Percentiles rank a stretch among this genome's conserved stretches.
Evolutionary conservation across 2,888 invertebrate genomes (phyloP).

Genomic region (Heliconius erato): DNA sequence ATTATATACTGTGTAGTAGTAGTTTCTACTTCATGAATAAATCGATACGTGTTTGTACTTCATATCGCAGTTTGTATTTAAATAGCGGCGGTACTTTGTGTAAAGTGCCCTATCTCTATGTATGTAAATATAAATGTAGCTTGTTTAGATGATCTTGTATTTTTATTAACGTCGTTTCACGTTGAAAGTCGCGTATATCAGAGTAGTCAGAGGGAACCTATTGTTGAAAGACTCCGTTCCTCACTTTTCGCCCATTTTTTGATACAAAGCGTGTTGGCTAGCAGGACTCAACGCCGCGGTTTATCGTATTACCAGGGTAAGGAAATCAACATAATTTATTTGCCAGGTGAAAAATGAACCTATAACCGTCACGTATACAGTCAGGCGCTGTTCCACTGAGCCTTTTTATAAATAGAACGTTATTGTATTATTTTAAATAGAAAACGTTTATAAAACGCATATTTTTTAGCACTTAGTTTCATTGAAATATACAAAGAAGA

Average conservation of each 20-base stretch:
- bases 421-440: not conserved
- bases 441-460: not conserved
- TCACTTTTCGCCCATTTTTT: no score
- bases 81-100: not conserved
- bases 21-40: slow-evolving; percentile 36
- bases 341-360: not conserved
- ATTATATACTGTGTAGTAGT: slow-evolving; percentile 35
- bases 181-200: not conserved
- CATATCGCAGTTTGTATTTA: slow-evolving; percentile 15
- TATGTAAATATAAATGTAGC: not conserved
- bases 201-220: not conserved
- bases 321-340: no score
- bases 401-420: no score
- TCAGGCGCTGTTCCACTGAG: no score
- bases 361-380: not conserved
- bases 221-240: not conserved
- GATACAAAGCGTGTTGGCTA: no score
- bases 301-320: no score
- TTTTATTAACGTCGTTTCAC: not conserved
- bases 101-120: not conserved
- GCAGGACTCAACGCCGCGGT: no score
- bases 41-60: slow-evolving; percentile 14
- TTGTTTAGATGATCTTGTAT: not conserved
- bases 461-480: slow-evolving; percentile 14
- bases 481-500: slow-evolving; percentile 29